Conservation (phyloP, 2,888 invertebrate species). For the Drosophila phalerata region DNA sequence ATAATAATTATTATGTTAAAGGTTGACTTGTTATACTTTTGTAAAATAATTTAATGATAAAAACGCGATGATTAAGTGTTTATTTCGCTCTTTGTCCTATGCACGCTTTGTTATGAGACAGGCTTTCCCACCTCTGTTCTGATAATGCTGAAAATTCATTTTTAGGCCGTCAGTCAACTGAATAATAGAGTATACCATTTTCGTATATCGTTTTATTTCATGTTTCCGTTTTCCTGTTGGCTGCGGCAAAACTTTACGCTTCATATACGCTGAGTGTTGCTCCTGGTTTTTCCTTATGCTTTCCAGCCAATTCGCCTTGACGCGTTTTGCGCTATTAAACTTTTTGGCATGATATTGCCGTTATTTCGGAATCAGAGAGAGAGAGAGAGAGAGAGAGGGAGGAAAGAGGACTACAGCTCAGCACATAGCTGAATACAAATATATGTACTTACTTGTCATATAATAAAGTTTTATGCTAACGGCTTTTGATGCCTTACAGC, state of each 20-base stretch:
- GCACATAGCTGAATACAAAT: constrained; percentile 57
- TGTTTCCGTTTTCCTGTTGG: constrained; percentile 36
- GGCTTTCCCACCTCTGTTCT: no score
- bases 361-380: constrained; percentile 49
- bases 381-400: background rate
- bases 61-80: background rate
- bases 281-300: constrained; percentile 56
- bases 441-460: constrained; percentile 76
- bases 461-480: constrained; percentile 79
- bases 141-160: background rate
- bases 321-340: constrained; percentile 76
- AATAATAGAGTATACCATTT: constrained; percentile 34
- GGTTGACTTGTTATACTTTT: background rate
- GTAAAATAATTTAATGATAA: background rate
- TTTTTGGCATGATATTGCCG: constrained; percentile 74
- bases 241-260: constrained; percentile 62
- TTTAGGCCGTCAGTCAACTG: background rate
- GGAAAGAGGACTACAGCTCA: constrained; percentile 19
- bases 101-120: background rate
- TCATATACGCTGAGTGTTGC: constrained; percentile 62
- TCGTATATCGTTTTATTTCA: constrained; percentile 32
- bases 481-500: constrained; percentile 69
- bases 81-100: background rate
- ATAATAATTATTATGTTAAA: background rate
- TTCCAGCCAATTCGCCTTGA: constrained; percentile 75